Percentiles rank a stretch among this genome's conserved stretches.
Conservation (phyloP, 2,888 invertebrate genomes). For the Sinopyrophorus schimmeli region DNA sequence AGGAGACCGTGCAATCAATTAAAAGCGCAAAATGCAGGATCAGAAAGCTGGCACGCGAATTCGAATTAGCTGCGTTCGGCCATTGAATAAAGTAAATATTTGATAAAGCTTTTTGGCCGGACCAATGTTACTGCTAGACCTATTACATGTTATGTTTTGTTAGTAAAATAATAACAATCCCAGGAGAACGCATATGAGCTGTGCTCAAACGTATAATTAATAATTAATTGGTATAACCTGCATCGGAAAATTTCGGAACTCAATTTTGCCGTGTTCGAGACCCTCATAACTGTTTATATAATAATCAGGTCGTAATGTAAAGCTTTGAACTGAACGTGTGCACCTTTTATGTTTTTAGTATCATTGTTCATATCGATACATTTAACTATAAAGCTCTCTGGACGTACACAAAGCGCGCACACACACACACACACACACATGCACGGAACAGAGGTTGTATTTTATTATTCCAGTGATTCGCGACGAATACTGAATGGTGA, state of each 20-base stretch:
- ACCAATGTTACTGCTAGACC: too few species aligned
- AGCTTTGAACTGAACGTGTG: slow-evolving; percentile 4
- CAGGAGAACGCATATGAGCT: not conserved
- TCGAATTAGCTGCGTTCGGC: too few species aligned
- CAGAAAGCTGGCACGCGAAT: too few species aligned
- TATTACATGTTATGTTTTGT: too few species aligned
- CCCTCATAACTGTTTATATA: slow-evolving; percentile 1
- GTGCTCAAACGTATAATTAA: not conserved
- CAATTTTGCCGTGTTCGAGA: not conserved
- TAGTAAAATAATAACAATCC: not conserved
- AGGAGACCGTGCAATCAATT: too few species aligned
- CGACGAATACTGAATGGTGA: slow-evolving; percentile 39
- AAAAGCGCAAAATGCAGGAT: too few species aligned
- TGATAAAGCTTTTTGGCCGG: too few species aligned
- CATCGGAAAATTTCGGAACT: not conserved
- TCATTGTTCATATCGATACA: slow-evolving; percentile 7
- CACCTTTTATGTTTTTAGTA: not conserved
- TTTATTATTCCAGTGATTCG: slow-evolving; percentile 33
- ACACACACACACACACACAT: slow-evolving; percentile 6
- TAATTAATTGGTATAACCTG: slow-evolving; percentile 2
- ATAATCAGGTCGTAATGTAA: slow-evolving; percentile 6
- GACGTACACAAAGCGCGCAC: not conserved
- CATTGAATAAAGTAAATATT: too few species aligned
- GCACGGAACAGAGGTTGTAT: slow-evolving; percentile 22
- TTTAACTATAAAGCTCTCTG: too few species aligned